Evolutionary conservation across 2,888 invertebrate species (phyloP).

Genomic region (Phaonia tiefii): DNA sequence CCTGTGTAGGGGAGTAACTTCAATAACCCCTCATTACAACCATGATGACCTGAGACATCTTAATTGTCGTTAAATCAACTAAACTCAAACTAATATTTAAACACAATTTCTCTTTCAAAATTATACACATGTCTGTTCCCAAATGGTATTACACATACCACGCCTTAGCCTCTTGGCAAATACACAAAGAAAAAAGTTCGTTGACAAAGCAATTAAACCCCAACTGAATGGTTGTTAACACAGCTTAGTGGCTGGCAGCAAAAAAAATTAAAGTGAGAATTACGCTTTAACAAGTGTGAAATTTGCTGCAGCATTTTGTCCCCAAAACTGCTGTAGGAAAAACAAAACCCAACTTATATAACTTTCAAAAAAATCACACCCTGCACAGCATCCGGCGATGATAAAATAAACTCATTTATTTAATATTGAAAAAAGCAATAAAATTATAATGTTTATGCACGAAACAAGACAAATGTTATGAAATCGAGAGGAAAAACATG

Average conservation of each 20-base stretch:
- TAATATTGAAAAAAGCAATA: constrained; percentile 1
- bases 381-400: not conserved
- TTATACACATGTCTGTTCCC: not conserved
- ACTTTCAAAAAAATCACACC: not conserved
- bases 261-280: constrained; percentile 1
- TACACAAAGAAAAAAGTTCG: constrained; percentile 9
- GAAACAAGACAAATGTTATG: not conserved
- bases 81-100: not conserved
- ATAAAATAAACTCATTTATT: not conserved
- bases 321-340: no score
- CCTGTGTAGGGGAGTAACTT: no score
- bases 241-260: not conserved
- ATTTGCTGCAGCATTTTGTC: not conserved
- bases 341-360: constrained; percentile 1
- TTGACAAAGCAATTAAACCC: constrained; percentile 26
- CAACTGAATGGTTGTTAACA: constrained; percentile 9
- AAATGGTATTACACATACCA: not conserved
- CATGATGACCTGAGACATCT: no score
- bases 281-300: constrained; percentile 2
- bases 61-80: not conserved
- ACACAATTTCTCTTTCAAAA: not conserved
- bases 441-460: not conserved
- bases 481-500: not conserved
- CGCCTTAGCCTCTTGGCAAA: no score
- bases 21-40: no score